Percentiles rank a stretch among this genome's conserved stretches.
Evolutionary conservation across 2,888 invertebrate genomes (phyloP).

Genomic region (Lochmaea crataegi): DNA sequence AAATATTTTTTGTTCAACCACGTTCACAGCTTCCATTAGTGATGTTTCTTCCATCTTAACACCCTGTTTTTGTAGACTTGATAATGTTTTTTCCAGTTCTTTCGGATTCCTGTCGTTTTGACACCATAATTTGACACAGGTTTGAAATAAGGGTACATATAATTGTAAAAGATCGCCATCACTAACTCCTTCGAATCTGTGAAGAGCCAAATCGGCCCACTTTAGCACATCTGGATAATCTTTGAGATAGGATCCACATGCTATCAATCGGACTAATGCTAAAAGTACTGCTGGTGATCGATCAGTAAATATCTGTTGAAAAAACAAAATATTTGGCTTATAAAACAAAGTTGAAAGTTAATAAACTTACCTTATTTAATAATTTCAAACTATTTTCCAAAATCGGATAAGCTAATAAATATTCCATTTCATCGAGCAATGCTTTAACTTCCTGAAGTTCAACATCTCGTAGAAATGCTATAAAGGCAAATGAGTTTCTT

Average conservation of each 20-base stretch:
- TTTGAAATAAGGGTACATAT: conserved; percentile 76
- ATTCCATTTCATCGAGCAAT: conserved; percentile 70
- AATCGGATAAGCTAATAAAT: conserved; percentile 72
- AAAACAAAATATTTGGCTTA: conserved; percentile 3
- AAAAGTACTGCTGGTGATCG: conserved; percentile 75
- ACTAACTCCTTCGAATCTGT: conserved; percentile 76
- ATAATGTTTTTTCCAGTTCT: conserved; percentile 71
- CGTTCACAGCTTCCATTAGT: conserved; percentile 75
- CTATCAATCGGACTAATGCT: conserved; percentile 77
- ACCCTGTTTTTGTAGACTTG: conserved; percentile 73
- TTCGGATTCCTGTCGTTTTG: conserved; percentile 73
- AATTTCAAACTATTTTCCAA: conserved; percentile 77
- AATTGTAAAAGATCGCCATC: conserved; percentile 77
- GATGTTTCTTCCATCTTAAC: conserved; percentile 73
- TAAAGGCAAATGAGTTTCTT: conserved; percentile 69
- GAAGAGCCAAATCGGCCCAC: conserved; percentile 78
- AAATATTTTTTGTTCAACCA: conserved; percentile 62
- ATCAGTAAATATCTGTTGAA: conserved; percentile 72
- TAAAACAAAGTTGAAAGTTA: no score
- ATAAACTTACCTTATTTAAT: conserved; percentile 68
- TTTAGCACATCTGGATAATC: conserved; percentile 72
- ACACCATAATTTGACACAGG: conserved; percentile 76
- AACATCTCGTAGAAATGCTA: conserved; percentile 74
- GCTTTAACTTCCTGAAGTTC: conserved; percentile 73
- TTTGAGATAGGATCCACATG: conserved; percentile 67